phyloP scores from a whole-genome alignment of 2,797 vertebrate species.

The Sebastolobus alascanus region DNA sequence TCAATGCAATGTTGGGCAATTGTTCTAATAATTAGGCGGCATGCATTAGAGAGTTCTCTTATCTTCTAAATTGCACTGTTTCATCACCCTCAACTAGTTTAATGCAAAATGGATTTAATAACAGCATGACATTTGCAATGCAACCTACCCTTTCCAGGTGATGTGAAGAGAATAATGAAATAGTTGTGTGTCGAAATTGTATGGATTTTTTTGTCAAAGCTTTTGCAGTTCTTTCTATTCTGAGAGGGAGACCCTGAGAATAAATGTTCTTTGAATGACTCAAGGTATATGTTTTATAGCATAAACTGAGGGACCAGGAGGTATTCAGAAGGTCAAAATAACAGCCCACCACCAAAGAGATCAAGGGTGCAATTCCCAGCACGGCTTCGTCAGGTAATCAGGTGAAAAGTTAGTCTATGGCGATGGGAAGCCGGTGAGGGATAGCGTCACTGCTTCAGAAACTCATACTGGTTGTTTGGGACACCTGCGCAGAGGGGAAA shows the following conservation, averaged over 20 bases:
- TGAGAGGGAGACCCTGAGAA: not conserved
- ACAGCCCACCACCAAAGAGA: not conserved
- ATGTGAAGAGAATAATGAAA: conserved; percentile 29
- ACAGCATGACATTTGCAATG: conserved; percentile 24
- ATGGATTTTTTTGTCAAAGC: not conserved
- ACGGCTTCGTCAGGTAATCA: not conserved
- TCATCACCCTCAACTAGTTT: conserved; percentile 19
- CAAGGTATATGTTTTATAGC: not conserved
- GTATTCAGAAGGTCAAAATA: not conserved
- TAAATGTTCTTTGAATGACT: not conserved
- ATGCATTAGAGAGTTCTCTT: conserved; percentile 23
- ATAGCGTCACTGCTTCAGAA: conserved; percentile 9
- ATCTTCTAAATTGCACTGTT: conserved; percentile 36
- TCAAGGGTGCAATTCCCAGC: not conserved
- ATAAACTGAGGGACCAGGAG: not conserved
- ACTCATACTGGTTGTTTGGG: not conserved
- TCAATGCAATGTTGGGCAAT: conserved; percentile 34
- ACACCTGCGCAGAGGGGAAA: not conserved
- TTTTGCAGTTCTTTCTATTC: not conserved
- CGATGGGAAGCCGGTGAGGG: not conserved
- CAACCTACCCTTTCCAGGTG: not conserved
- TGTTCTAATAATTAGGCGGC: conserved; percentile 50
- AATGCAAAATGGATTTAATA: conserved; percentile 31
- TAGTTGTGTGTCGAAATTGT: not conserved
- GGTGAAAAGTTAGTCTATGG: not conserved